Percentiles rank a stretch among this genome's conserved stretches.
Conservation (phyloP, 2,888 invertebrate genomes). For the Xestia ashworthii region DNA sequence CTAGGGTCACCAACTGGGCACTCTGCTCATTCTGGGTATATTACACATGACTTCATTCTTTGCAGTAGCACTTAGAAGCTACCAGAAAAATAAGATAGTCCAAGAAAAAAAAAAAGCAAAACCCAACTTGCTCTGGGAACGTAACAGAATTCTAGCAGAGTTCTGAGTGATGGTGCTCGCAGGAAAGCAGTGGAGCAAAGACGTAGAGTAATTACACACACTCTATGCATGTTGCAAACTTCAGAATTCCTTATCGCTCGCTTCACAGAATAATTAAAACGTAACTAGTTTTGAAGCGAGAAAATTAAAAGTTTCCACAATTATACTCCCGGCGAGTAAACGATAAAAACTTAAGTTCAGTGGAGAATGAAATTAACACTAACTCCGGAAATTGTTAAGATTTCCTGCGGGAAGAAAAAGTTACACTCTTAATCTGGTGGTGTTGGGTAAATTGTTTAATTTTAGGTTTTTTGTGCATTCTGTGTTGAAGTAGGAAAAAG, state of each 20-base stretch:
- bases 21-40: background rate
- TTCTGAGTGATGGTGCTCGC: background rate
- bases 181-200: background rate
- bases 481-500: background rate
- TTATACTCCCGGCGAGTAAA: slow-evolving; percentile 25
- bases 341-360: slow-evolving; percentile 46
- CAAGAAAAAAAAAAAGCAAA: background rate
- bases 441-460: background rate
- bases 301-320: slow-evolving; percentile 53
- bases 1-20: background rate
- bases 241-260: background rate
- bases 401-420: slow-evolving; percentile 21
- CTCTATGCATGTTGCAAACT: background rate
- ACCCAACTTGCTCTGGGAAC: background rate
- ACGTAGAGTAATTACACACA: background rate
- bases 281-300: slow-evolving; percentile 32
- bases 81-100: background rate
- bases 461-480: background rate
- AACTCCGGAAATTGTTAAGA: slow-evolving; percentile 37
- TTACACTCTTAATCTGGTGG: slow-evolving; percentile 11
- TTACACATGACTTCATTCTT: background rate
- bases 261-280: slow-evolving; percentile 41
- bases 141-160: background rate
- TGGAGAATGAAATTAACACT: slow-evolving; percentile 51
- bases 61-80: background rate